Percentiles rank a stretch among this genome's conserved stretches.
phyloP scores from a whole-genome alignment of 2,113 vertebrate genomes.

The Ptychochromis oligacanthus region DNA sequence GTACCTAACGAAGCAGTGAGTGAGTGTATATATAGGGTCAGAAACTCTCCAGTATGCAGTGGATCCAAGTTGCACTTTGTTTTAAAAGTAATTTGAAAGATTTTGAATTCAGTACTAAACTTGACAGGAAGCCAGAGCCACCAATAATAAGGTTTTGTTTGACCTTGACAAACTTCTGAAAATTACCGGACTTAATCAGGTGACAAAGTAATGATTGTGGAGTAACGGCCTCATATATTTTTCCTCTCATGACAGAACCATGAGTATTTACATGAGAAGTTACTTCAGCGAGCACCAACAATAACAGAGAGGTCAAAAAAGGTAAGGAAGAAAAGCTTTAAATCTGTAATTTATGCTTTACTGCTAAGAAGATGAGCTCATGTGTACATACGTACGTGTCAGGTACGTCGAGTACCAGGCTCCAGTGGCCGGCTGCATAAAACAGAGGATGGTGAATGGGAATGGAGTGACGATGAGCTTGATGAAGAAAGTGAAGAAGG shows the following conservation, averaged over 20 bases:
- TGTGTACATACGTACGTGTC: neutral
- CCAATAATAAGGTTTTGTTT: neutral
- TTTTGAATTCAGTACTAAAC: neutral
- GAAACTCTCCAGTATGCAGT: neutral
- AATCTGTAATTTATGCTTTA: neutral
- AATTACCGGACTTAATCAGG: neutral
- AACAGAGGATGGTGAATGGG: slow-evolving; percentile 97
- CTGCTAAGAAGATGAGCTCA: neutral
- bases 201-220: neutral
- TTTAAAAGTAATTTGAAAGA: neutral
- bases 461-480: slow-evolving; percentile 96
- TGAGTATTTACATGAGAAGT: slow-evolving; percentile 93
- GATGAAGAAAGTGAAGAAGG: slow-evolving; percentile 97
- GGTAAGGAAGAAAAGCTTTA: slow-evolving; percentile 75
- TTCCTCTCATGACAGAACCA: slow-evolving; percentile 83
- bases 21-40: neutral
- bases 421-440: slow-evolving; percentile 97
- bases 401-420: slow-evolving; percentile 95
- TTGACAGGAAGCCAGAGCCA: neutral
- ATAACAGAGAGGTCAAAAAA: slow-evolving; percentile 94
- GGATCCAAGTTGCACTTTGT: neutral
- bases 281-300: slow-evolving; percentile 92
- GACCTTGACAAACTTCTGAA: neutral
- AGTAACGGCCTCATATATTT: neutral
- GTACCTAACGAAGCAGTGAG: neutral